Percentiles rank a stretch among this genome's conserved stretches.
Conservation (phyloP, 2,797 vertebrate species). For the Fringilla coelebs region DNA sequence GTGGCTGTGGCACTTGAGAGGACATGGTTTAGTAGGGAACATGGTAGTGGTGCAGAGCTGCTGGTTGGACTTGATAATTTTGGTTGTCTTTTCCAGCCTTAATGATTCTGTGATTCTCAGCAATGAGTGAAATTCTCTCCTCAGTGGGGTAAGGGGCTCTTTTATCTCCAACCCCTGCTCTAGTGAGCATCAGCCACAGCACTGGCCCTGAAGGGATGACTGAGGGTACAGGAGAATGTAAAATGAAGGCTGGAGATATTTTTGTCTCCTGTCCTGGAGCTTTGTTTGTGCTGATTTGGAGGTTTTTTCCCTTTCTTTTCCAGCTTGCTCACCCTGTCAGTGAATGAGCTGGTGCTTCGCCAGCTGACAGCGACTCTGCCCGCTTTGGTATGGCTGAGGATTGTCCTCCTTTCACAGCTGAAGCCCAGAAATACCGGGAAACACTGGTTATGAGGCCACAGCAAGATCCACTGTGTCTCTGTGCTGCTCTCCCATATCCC, state of each 20-base stretch:
- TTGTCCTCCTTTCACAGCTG: neutral
- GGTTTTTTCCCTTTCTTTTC: neutral
- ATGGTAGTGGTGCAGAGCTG: neutral
- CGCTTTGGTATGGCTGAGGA: neutral
- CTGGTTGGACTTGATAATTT: neutral
- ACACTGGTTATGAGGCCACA: fast-evolving
- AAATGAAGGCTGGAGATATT: neutral
- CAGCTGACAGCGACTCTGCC: constrained; percentile 19
- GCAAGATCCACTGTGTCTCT: neutral
- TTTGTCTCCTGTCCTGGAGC: neutral
- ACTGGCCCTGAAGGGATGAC: neutral
- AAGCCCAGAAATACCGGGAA: neutral
- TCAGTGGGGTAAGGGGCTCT: neutral
- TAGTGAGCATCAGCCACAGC: neutral
- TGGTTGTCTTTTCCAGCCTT: neutral
- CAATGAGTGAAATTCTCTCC: neutral
- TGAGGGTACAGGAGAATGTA: fast-evolving
- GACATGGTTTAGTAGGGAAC: neutral
- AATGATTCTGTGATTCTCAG: neutral
- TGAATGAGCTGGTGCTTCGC: neutral
- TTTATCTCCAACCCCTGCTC: neutral
- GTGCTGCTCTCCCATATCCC: neutral
- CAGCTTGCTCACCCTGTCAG: constrained; percentile 14
- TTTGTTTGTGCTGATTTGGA: neutral
- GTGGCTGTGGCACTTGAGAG: neutral